Percentiles rank a stretch among this genome's conserved stretches.
Conservation (phyloP, 1,140 invertebrate genomes). For the Anastrepha ludens region DNA sequence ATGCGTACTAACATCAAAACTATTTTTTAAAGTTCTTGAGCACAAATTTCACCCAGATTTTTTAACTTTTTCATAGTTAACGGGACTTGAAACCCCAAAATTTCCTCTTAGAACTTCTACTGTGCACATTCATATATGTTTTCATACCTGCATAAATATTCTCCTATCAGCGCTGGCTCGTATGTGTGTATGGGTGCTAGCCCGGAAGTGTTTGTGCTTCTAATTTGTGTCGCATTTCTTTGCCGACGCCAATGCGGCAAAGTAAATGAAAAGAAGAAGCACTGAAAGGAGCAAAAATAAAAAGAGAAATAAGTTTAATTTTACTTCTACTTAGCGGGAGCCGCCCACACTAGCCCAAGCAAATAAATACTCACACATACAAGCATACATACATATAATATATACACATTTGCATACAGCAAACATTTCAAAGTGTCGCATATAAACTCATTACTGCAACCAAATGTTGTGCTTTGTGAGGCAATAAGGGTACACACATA, state of each 20-base stretch:
- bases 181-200: background rate
- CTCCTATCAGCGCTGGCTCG: too few species aligned
- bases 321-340: background rate
- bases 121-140: too few species aligned
- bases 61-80: too few species aligned
- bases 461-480: slow-evolving; percentile 3
- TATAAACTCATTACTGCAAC: slow-evolving; percentile 38
- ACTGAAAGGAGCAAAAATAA: background rate
- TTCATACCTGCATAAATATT: too few species aligned
- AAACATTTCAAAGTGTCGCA: slow-evolving; percentile 34
- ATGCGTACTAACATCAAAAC: too few species aligned
- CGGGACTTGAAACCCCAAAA: too few species aligned
- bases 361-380: background rate
- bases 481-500: background rate
- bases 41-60: too few species aligned
- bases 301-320: background rate
- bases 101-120: too few species aligned
- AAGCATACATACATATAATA: background rate
- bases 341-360: background rate
- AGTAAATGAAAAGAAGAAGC: background rate
- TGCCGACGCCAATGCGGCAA: background rate
- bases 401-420: background rate
- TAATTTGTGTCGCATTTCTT: slow-evolving; percentile 5
- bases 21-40: too few species aligned
- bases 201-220: background rate